Evolutionary conservation across 1,140 invertebrate genomes (phyloP), one percentile per base, ranked within the genome.

Genomic region (Heliothis virescens): DNA sequence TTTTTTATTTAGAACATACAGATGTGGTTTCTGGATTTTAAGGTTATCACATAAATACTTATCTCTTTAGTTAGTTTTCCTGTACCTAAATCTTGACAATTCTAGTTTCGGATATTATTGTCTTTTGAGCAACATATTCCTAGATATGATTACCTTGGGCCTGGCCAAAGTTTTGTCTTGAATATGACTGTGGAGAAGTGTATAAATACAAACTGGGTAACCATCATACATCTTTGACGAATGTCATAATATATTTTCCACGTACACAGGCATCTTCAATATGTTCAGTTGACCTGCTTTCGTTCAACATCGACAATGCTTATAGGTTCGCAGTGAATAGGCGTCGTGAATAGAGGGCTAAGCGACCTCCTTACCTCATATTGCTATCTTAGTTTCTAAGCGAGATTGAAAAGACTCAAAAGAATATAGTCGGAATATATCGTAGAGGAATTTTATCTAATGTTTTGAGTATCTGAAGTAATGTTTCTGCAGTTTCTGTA

Each of bases 221-320:
- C n/a, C 0, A 41, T 1, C 34, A 47, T 65, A 29, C 16, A 0
- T n/a, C 29, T 11, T 65, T 26, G 29, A 63, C 26, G 34, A 9
- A 2, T 63, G 2, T 18, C 47, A 65, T n/a, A n/a, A n/a, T n/a
- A n/a, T 18, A 65, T 18, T 29, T 41, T 48, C 41, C 41, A 65
- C n/a, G 12, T 41, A 59, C n/a, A 65, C 62, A 50, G 47, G 57
- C 72, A 62, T 75, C n/a, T 75, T 62, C 41, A 62, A 75, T 75
- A 62, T 75, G 47, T 47, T 0, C 34, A 48, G 55, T 18, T 62
- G 72, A 62, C 72, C 72, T 59, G 72, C 57, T 75, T 75, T 60
- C 72, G n/a, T 60, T 29, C n/a, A 9, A 72, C 10, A 41, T 9
- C 18, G 47, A 75, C 72, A 75, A 62, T 75, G 57, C 72, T 75